Conservation (phyloP, 2,797 vertebrate genomes). For the Brachymystax lenok region DNA sequence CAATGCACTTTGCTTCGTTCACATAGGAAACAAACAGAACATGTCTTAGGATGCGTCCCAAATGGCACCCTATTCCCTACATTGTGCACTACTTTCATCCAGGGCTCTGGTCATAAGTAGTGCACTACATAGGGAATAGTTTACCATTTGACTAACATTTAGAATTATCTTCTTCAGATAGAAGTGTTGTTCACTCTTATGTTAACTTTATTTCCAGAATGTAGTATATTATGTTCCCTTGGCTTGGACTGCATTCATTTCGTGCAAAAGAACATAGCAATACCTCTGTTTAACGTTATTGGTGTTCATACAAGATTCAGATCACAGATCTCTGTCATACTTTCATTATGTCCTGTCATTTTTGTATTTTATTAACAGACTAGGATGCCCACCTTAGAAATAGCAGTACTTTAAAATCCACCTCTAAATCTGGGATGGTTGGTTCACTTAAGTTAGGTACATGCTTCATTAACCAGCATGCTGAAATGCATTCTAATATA, state of each 20-base stretch:
- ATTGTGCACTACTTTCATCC: neutral
- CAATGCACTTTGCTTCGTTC: constrained; percentile 4
- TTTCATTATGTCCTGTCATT: neutral
- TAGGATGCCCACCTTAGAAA: constrained; percentile 16
- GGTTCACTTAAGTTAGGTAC: constrained; percentile 24
- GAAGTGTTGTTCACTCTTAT: constrained; percentile 20
- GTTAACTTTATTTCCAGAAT: constrained; percentile 15
- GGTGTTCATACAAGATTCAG: constrained; percentile 17
- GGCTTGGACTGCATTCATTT: constrained; percentile 13
- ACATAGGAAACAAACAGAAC: constrained; percentile 2
- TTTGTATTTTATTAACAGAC: constrained; percentile 13
- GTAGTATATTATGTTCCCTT: constrained; percentile 19
- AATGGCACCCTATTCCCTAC: neutral
- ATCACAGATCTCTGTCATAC: neutral
- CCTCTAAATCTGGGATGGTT: constrained; percentile 26
- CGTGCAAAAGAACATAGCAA: constrained; percentile 34
- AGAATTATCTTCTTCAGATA: neutral
- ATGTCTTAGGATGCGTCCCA: neutral
- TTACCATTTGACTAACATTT: neutral
- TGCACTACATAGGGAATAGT: neutral
- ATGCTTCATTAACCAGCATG: constrained; percentile 33
- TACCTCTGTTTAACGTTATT: constrained; percentile 19
- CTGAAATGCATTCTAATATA: constrained; percentile 15
- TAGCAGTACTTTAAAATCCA: constrained; percentile 27
- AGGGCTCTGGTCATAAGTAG: neutral